These are phyloP conservation scores for Magallana gigas DNA, from an alignment of 1,140 invertebrate species.

Conservation along the genomic window DNA sequence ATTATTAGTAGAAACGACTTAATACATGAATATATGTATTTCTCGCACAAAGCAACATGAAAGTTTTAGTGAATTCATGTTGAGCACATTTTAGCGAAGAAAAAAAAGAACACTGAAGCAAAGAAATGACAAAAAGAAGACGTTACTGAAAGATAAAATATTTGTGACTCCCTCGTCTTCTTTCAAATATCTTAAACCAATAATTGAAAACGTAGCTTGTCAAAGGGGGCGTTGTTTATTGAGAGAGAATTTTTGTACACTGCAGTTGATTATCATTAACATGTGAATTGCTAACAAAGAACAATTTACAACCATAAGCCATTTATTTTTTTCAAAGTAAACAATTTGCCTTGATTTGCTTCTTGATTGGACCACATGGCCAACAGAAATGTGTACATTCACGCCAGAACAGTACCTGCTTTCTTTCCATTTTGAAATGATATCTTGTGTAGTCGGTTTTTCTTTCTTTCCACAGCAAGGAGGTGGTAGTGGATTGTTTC, in stretches of 20 bases:
- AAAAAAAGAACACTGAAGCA: no score
- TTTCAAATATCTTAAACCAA: no score
- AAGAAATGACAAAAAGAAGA: no score
- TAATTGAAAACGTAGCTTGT: neutral
- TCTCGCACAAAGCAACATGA: no score
- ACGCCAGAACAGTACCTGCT: neutral
- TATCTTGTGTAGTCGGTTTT: neutral
- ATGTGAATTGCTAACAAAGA: neutral
- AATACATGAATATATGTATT: no score
- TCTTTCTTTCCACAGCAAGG: slow-evolving; percentile 57
- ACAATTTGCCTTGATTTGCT: neutral
- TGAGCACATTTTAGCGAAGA: no score
- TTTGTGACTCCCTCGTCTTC: no score
- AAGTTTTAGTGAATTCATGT: no score
- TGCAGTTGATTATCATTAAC: neutral
- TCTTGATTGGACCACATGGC: neutral
- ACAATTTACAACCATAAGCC: neutral
- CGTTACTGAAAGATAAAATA: no score
- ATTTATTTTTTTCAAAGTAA: neutral
- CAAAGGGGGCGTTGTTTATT: neutral
- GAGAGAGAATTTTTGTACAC: neutral
- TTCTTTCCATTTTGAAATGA: neutral
- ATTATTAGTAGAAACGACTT: no score
- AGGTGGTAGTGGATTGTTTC: slow-evolving; percentile 62
- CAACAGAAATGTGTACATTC: neutral